Base-by-base conservation (phyloP, 2,888 invertebrate species). In the Schizaphis graminum region DNA sequence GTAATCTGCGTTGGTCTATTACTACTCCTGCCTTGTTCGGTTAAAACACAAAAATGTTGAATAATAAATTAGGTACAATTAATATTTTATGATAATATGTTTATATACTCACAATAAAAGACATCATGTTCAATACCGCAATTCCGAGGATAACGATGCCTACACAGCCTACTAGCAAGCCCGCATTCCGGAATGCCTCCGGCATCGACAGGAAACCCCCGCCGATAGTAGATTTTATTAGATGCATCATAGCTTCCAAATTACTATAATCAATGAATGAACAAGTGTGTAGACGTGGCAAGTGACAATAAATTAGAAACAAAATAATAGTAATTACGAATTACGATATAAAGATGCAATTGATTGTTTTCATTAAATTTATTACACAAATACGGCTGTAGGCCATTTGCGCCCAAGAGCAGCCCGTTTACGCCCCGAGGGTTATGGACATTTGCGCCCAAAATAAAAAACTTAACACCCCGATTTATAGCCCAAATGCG, bases 181-280 rank as follows among this genome's bases (percentile, higher is more conserved):
- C 93, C 28, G 85, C 57, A 41, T 93, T 44, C 16, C 28, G 44
- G 47, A 93, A 93, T 8, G 93, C 93, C 0, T 93, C 93, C 0
- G 93, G 93, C 93, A 93, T 93, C 28, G 89, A 84, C 21, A 93
- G 10, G 44, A 89, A 93, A 1, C 93, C 93, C 0, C 93, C 93
- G 5, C 89, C 93, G 2, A 93, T 85, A 28, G 93, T 93, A 8
- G 89, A 56, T 13, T 93, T 93, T 2, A 93, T 35, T 61, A 93
- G 47, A 41, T 93, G 93, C 84, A 85, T 26, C 2, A 90, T 26
- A 28, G 93, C 89, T 5, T 90, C 89, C 10, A 0, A 5, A 11
- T 93, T 93, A 49, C 93, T 93, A n/a, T n/a, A 77, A 21, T 13
- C 5, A 16, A 24, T 5, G 67, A 4, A n/a, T 67, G n/a, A n/a